Conservation (phyloP, 2,888 invertebrate genomes). For the Prostheceraeus crozeri region DNA sequence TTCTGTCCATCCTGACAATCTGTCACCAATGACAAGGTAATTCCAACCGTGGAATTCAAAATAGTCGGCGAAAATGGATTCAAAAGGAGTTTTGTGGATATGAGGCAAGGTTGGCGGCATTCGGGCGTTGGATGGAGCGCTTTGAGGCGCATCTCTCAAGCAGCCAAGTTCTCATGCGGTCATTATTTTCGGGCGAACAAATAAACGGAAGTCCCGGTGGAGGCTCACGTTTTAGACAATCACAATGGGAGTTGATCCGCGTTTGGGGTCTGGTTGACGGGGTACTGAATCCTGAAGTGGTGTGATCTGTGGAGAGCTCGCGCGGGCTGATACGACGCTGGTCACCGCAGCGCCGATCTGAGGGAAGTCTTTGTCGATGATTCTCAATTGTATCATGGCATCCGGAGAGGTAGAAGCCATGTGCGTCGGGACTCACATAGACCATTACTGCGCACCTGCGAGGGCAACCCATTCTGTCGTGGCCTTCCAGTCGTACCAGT, state of each 20-base stretch:
- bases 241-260: constrained; percentile 11
- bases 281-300: too few relatives aligned
- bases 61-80: constrained; percentile 39
- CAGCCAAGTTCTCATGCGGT: constrained; percentile 13
- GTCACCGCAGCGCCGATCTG: constrained; percentile 2
- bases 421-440: constrained; percentile 8
- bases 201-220: constrained; percentile 1
- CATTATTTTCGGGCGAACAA: constrained; percentile 6
- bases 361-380: not conserved
- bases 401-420: constrained; percentile 22
- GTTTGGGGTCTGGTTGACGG: constrained; percentile 5
- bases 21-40: constrained; percentile 42
- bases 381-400: constrained; percentile 5
- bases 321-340: constrained; percentile 1
- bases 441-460: constrained; percentile 14
- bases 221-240: constrained; percentile 2
- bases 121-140: not conserved
- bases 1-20: constrained; percentile 42
- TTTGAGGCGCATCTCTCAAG: constrained; percentile 4
- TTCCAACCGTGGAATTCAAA: constrained; percentile 39
- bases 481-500: not conserved
- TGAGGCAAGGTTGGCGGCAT: constrained; percentile 13
- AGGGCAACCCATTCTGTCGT: not conserved
- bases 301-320: too few relatives aligned
- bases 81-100: constrained; percentile 38